phyloP scores from a whole-genome alignment of 2,888 invertebrate species.

The Mayetiola destructor region DNA sequence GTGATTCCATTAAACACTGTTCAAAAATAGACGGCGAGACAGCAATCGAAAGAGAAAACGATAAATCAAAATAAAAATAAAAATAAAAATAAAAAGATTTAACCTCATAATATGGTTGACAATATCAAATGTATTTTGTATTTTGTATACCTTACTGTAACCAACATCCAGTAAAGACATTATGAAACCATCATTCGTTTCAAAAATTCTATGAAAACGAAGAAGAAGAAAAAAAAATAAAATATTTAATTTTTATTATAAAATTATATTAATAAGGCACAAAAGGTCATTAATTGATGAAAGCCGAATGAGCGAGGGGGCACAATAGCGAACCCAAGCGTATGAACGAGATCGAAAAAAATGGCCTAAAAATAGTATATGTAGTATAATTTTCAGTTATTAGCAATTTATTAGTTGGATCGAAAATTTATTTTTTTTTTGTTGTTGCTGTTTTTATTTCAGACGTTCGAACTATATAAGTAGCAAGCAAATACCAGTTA shows the following conservation, averaged over 20 bases:
- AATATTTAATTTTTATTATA: not conserved
- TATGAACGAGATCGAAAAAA: too few relatives aligned
- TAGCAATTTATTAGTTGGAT: not conserved
- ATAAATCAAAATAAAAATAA: not conserved
- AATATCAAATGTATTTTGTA: not conserved
- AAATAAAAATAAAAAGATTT: not conserved
- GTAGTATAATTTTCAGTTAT: conserved; percentile 8
- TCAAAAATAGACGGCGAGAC: conserved; percentile 13
- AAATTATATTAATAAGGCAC: conserved; percentile 31
- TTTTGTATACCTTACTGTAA: conserved; percentile 64
- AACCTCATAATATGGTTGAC: not conserved
- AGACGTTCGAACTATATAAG: too few relatives aligned
- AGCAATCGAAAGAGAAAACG: not conserved
- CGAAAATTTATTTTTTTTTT: not conserved
- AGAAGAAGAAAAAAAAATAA: not conserved
- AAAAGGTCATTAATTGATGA: too few relatives aligned
- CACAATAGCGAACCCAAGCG: too few relatives aligned
- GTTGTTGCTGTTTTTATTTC: not conserved
- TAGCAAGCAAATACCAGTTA: conserved; percentile 20
- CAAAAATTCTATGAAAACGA: conserved; percentile 50
- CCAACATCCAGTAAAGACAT: conserved; percentile 68
- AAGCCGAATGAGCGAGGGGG: too few relatives aligned
- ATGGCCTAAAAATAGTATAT: too few relatives aligned
- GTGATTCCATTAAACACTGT: conserved; percentile 54
- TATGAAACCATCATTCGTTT: conserved; percentile 67